Conservation (phyloP, 2,888 invertebrate genomes). For the Eilema griseolum region DNA sequence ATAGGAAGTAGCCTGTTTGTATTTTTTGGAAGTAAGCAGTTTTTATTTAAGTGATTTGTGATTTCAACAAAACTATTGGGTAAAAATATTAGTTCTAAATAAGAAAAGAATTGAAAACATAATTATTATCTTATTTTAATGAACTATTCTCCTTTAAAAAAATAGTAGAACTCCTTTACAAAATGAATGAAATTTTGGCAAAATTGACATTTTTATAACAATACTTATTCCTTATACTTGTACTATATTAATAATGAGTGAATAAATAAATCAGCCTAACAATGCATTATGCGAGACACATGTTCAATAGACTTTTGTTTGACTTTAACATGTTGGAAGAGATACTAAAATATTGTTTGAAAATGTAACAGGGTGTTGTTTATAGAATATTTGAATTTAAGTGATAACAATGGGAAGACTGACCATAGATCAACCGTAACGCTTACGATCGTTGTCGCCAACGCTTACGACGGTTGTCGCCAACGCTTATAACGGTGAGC, state of each 20-base stretch:
- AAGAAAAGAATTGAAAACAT: not conserved
- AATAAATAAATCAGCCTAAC: conserved; percentile 14
- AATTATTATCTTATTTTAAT: not conserved
- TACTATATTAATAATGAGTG: not conserved
- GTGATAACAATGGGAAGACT: conserved; percentile 38
- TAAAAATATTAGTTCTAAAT: not conserved
- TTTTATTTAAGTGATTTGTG: not conserved
- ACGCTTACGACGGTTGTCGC: no score
- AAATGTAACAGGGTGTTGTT: conserved; percentile 20
- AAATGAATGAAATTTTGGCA: conserved; percentile 28
- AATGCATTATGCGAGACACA: conserved; percentile 27
- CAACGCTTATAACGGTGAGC: no score
- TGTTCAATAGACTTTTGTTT: conserved; percentile 19
- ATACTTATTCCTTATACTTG: not conserved
- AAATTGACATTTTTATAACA: not conserved
- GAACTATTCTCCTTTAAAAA: not conserved
- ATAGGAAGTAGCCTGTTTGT: not conserved
- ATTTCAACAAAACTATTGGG: not conserved
- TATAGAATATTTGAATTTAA: conserved; percentile 26
- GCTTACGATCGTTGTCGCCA: no score
- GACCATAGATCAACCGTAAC: no score
- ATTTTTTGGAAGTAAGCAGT: no score
- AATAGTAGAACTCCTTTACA: not conserved
- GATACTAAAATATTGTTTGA: conserved; percentile 18
- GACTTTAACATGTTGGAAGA: conserved; percentile 33